Evolutionary conservation across 2,113 vertebrate species (phyloP), one percentile per base, ranked within the genome.

Genomic region (Ahaetulla prasina): DNA sequence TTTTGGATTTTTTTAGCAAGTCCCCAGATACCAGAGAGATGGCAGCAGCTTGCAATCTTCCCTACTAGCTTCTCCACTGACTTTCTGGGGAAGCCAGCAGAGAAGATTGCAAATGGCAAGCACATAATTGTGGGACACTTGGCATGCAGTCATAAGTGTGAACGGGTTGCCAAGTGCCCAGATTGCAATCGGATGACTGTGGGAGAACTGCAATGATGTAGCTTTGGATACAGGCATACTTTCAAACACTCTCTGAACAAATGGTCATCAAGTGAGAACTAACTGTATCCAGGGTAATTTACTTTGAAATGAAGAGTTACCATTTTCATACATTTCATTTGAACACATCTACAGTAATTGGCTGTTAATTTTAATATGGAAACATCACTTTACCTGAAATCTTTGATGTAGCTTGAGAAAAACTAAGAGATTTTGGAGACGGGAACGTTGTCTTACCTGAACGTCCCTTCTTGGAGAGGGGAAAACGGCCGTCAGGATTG

Each of bases 311-410:
- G 86, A 89, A 84, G 80, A 87, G 91, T 35, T 35, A 12, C 35
- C 1, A 1, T 92, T 94, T 91, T 85, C 0, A 0, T 3, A 91
- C 16, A 0, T 0, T 6, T 27, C 30, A 18, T 27, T n/a, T 43
- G 35, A 43, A 85, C 9, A 60, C 55, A 35, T 74, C 14, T 74
- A 45, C 22, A 20, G 43, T 25, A 39, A 45, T 23, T 45, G 22
- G 1, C 92, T 93, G 87, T 50, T 1, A 0, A 92, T 87, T 91
- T 92, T 92, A 30, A 89, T n/a, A 0, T 63, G 80, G 14, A 10
- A 54, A 95, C 60, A 89, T 47, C 0, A 52, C 45, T 91, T 60
- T 86, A 39, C 84, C n/a, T 54, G 54, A 93, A 35, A 80, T 0
- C 25, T 57, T 89, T 57, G 20, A 27, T 27, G 8, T 5, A 43